These are phyloP conservation scores for Dunckerocampus dactyliophorus DNA, from an alignment of 2,113 vertebrate genomes.

Conservation along the genomic window DNA sequence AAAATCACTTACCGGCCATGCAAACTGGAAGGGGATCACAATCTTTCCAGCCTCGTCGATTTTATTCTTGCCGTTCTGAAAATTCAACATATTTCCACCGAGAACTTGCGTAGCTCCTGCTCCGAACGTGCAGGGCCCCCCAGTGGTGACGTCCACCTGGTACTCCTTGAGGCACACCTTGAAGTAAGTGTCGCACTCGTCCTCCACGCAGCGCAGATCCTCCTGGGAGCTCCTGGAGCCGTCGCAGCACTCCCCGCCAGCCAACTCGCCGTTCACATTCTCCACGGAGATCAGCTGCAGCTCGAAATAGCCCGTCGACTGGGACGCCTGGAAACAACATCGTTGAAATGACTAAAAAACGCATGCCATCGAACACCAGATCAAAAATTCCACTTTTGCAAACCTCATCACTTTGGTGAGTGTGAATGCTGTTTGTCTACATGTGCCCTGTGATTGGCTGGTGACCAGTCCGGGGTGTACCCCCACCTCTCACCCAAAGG, in stretches of 20 bases:
- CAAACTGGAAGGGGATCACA: constrained; percentile 89
- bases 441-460: too few species aligned
- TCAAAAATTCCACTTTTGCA: neutral
- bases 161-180: constrained; percentile 94
- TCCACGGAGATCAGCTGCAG: constrained; percentile 92
- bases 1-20: constrained; percentile 88
- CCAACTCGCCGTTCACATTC: constrained; percentile 92
- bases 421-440: too few species aligned
- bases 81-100: constrained; percentile 94
- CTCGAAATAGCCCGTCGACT: constrained; percentile 94
- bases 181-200: constrained; percentile 97
- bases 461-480: too few species aligned
- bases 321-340: constrained; percentile 84
- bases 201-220: constrained; percentile 82
- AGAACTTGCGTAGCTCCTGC: constrained; percentile 85
- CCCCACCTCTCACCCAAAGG: too few species aligned
- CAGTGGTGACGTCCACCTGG: constrained; percentile 81
- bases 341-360: constrained; percentile 1
- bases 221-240: constrained; percentile 79
- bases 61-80: constrained; percentile 73
- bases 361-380: neutral
- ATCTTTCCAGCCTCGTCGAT: constrained; percentile 79
- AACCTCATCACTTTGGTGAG: too few species aligned
- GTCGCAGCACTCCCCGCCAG: constrained; percentile 92
- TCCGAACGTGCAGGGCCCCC: constrained; percentile 84